Conservation (phyloP, 1,140 invertebrate genomes). For the Aphelenchoides besseyi region DNA sequence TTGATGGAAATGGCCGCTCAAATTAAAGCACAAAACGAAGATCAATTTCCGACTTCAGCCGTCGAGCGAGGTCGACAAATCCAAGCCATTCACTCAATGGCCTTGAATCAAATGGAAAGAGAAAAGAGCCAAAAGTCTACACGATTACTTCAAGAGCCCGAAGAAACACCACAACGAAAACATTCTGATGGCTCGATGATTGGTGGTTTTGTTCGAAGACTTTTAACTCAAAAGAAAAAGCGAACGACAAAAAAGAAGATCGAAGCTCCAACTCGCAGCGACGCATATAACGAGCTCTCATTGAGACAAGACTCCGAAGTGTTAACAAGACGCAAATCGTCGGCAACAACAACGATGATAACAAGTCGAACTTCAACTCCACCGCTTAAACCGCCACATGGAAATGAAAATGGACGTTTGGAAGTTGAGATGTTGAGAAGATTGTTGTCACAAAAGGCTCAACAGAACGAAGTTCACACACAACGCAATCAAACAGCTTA, state of each 20-base stretch:
- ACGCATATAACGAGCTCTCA: neutral
- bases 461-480: no score
- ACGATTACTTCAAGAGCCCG: neutral
- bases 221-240: neutral
- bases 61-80: neutral
- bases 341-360: neutral
- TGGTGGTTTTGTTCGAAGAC: neutral
- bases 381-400: neutral
- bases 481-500: no score
- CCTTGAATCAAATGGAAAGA: no score
- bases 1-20: neutral
- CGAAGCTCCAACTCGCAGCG: neutral
- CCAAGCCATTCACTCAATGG: neutral
- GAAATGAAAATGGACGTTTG: neutral
- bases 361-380: neutral
- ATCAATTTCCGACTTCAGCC: neutral
- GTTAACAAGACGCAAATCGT: neutral
- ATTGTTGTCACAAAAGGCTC: no score
- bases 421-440: neutral
- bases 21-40: neutral
- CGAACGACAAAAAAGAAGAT: neutral
- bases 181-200: neutral
- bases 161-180: neutral
- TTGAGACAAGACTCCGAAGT: no score
- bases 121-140: neutral